phyloP scores from a whole-genome alignment of 2,888 invertebrate genomes.

The Conistra vaccinii region DNA sequence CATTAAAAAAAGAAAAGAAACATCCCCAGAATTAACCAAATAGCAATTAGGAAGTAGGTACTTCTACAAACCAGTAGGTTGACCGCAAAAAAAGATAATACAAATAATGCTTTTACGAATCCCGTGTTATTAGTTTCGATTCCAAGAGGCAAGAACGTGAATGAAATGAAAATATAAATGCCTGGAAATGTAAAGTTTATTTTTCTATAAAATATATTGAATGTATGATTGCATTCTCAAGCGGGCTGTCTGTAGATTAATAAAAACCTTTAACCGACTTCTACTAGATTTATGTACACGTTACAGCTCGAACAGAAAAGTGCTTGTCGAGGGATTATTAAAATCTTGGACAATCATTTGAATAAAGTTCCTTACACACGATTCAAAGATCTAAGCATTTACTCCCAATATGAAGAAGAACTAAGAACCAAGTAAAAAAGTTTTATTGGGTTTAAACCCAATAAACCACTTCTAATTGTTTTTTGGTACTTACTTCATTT shows the following conservation, averaged over 20 bases:
- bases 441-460: neutral
- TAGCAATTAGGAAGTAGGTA: neutral
- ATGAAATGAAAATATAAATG: slow-evolving; percentile 25
- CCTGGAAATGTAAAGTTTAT: slow-evolving; percentile 9
- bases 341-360: neutral
- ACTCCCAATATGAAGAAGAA: neutral
- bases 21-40: no score
- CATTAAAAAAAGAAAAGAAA: no score
- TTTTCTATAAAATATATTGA: slow-evolving; percentile 22
- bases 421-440: neutral
- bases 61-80: neutral
- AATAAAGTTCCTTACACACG: neutral
- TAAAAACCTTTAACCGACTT: neutral
- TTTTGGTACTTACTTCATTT: neutral
- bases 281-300: neutral
- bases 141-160: slow-evolving; percentile 15
- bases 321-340: neutral
- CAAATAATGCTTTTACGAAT: neutral
- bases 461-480: neutral
- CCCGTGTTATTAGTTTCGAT: slow-evolving; percentile 6
- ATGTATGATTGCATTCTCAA: slow-evolving; percentile 15
- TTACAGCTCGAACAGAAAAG: neutral
- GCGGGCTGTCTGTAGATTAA: slow-evolving; percentile 9
- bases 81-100: neutral
- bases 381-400: neutral